Evolutionary conservation across 2,888 invertebrate genomes (phyloP).

Genomic region (Megaustenia siamemsis): DNA sequence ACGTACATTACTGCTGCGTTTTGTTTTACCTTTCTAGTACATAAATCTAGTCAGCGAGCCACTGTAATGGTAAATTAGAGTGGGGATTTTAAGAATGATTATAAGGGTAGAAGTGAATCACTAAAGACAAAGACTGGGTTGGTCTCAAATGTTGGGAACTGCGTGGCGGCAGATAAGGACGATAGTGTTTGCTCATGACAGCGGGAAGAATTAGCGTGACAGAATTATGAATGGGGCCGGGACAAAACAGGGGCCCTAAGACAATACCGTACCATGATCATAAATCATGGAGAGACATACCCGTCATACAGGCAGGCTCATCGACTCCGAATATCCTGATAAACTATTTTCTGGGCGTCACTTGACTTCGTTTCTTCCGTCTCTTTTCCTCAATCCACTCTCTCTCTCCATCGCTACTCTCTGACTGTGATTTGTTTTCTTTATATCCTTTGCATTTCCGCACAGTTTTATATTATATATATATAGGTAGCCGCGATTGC

Average conservation of each 20-base stretch:
- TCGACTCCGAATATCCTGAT: background rate
- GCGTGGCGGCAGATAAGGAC: background rate
- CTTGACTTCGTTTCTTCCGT: background rate
- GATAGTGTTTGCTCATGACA: background rate
- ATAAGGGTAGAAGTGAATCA: no score
- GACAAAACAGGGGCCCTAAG: background rate
- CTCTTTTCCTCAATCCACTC: background rate
- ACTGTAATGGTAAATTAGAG: no score
- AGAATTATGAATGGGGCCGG: background rate
- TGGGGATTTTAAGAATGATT: no score
- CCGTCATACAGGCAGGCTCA: background rate
- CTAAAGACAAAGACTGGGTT: background rate
- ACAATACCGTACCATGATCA: background rate
- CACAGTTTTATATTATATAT: no score
- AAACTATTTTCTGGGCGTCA: background rate
- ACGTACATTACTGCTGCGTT: no score
- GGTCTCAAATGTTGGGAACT: background rate
- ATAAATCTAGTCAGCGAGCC: no score
- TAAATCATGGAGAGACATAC: background rate
- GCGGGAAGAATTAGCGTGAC: constrained; percentile 13
- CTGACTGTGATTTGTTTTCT: no score
- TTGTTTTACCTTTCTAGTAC: no score
- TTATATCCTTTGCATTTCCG: no score
- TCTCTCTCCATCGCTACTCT: background rate
- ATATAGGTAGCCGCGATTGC: no score